A percentile compares a stretch with the other conserved stretches of the same genome.
Conservation (phyloP, 2,888 invertebrate genomes). For the Watsonalla binaria region DNA sequence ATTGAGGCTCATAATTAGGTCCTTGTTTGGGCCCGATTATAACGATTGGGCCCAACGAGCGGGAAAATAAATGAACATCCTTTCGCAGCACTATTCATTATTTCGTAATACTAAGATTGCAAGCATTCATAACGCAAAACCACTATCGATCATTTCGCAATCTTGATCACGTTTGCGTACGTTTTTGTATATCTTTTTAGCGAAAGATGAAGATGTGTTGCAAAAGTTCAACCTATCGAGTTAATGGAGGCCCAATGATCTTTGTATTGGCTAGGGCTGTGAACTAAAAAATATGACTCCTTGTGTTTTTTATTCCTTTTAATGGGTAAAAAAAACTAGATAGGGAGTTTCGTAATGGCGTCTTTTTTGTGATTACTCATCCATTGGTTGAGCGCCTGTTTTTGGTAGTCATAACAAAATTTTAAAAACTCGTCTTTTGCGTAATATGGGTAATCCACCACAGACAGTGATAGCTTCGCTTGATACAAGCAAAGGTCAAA, state of each 20-base stretch:
- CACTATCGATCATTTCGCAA: slow-evolving; percentile 27
- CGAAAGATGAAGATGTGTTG: slow-evolving; percentile 1
- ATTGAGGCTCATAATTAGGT: slow-evolving; percentile 23
- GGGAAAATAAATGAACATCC: slow-evolving; percentile 13
- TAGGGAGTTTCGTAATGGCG: too few relatives aligned
- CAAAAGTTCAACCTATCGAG: too few relatives aligned
- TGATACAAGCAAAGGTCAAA: slow-evolving; percentile 6
- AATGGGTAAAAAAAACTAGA: too few relatives aligned
- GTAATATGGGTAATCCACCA: too few relatives aligned
- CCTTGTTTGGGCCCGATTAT: slow-evolving; percentile 18
- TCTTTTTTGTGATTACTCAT: too few relatives aligned
- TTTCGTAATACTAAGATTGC: slow-evolving; percentile 16
- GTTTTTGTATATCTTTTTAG: slow-evolving; percentile 23
- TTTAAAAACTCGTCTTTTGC: too few relatives aligned
- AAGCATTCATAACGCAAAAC: slow-evolving; percentile 2
- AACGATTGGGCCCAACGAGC: slow-evolving; percentile 18
- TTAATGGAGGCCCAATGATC: too few relatives aligned
- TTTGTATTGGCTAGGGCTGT: too few relatives aligned
- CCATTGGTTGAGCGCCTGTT: too few relatives aligned
- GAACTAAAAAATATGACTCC: too few relatives aligned
- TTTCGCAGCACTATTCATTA: slow-evolving; percentile 22
- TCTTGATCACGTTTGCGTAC: slow-evolving; percentile 25
- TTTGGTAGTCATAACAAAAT: too few relatives aligned
- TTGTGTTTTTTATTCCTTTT: too few relatives aligned
- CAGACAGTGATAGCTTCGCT: background rate